Evolutionary conservation across 2,797 vertebrate species (phyloP), one percentile per base, ranked within the genome.

Genomic region (Okamejei kenojei): DNA sequence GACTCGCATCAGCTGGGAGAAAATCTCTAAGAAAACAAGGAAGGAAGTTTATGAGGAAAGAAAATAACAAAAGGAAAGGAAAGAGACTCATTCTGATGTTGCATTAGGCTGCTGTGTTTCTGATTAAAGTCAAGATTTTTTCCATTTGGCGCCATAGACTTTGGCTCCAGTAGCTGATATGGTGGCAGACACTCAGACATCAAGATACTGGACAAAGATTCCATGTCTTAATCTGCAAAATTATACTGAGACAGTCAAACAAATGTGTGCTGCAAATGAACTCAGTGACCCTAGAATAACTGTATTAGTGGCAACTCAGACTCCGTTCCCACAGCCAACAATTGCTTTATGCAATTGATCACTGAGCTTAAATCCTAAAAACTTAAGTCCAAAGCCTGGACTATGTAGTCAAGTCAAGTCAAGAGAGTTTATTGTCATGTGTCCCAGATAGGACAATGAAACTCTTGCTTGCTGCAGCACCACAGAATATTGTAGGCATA

Each of bases 11-110:
- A 97, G 96, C 96, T 94, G 95, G 94, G 95, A 96, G 95, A 97
- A 96, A 97, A 97, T 97, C 97, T 97, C 96, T 96, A 97, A 97
- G 96, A 97, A 97, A 97, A 96, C 95, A 95, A 97, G 97, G 97
- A 97, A 97, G 97, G 97, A 97, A 97, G 96, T 96, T 95, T 95
- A 95, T 95, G 95, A 95, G 97, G 45, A 74, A 54, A 91, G 73
- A 74, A 26, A 91, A 97, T 74, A 97, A 97, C 96, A 97, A 96
- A 97, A 97, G 96, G 97, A 97, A 96, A 93, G 96, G 96, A 97
- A 97, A 97, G 96, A 96, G 97, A 96, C 96, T 95, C 96, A 96
- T 94, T 95, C 95, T 95, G 96, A 97, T 96, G 97, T 63, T 86
- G 96, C 96, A 95, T 95, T 96, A 96, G 96, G 96, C 95, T 96